Percentiles rank a stretch among this genome's conserved stretches.
phyloP scores from a whole-genome alignment of 2,888 invertebrate genomes.

The Tiphia femorata region DNA sequence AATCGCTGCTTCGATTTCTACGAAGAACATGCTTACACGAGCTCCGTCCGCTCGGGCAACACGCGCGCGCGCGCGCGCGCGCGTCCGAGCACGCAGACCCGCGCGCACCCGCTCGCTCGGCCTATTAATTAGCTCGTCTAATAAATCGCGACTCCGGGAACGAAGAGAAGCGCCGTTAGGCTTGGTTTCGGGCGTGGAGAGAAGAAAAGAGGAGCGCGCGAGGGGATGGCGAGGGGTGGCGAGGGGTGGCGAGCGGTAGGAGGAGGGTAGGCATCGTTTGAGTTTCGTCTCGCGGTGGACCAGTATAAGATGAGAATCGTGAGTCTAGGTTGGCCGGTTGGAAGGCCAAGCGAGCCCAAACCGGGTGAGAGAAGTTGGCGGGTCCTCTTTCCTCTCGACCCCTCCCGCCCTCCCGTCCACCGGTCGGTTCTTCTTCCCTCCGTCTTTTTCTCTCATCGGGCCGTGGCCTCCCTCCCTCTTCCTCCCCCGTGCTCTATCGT shows the following conservation, averaged over 20 bases:
- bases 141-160: conserved; percentile 54
- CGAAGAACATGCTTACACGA: conserved; percentile 36
- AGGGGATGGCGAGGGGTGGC: not conserved
- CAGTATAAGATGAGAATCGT: conserved; percentile 43
- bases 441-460: conserved; percentile 23
- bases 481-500: conserved; percentile 19
- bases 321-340: conserved; percentile 45
- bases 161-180: conserved; percentile 16
- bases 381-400: conserved; percentile 32
- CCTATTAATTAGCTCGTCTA: conserved; percentile 63
- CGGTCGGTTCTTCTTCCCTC: conserved; percentile 23
- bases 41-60: too few species aligned
- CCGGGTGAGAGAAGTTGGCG: conserved; percentile 53
- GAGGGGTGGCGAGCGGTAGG: conserved; percentile 14
- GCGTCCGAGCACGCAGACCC: too few species aligned
- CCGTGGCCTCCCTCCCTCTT: conserved; percentile 26
- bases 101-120: conserved; percentile 27
- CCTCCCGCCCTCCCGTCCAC: conserved; percentile 9
- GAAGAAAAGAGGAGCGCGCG: conserved; percentile 8
- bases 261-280: conserved; percentile 21
- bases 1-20: conserved; percentile 50
- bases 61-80: conserved; percentile 15
- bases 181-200: conserved; percentile 7
- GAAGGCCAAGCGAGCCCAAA: conserved; percentile 46
- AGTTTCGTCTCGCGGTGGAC: conserved; percentile 46